phyloP scores from a whole-genome alignment of 2,888 invertebrate species.

The Philaethria dido region DNA sequence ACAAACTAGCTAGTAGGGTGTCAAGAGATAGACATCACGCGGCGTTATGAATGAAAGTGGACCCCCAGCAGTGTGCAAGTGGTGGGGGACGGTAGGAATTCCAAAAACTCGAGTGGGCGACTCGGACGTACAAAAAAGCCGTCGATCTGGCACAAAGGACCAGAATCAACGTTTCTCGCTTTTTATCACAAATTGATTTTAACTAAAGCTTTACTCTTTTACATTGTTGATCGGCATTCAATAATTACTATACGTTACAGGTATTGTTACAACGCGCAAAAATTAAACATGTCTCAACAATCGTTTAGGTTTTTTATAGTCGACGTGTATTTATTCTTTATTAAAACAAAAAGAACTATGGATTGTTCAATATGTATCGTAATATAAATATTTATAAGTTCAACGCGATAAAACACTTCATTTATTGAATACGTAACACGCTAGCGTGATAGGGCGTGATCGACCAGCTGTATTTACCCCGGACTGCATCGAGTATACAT shows the following conservation, averaged over 20 bases:
- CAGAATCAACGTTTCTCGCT: conserved; percentile 40
- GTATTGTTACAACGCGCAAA: not conserved
- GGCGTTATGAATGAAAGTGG: conserved; percentile 79
- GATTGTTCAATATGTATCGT: not conserved
- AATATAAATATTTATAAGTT: conserved; percentile 24
- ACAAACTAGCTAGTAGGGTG: conserved; percentile 35
- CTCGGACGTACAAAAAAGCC: conserved; percentile 49
- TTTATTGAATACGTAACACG: conserved; percentile 10
- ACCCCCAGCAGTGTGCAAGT: conserved; percentile 58
- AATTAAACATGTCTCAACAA: not conserved
- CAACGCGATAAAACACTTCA: conserved; percentile 9
- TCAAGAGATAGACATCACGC: conserved; percentile 44
- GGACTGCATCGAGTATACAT: conserved; percentile 13
- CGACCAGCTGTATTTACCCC: conserved; percentile 37
- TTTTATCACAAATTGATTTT: conserved; percentile 48
- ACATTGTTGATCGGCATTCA: conserved; percentile 26
- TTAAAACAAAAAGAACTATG: not conserved
- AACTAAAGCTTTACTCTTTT: conserved; percentile 32
- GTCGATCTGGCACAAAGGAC: conserved; percentile 66
- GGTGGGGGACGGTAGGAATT: conserved; percentile 63
- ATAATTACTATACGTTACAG: not conserved
- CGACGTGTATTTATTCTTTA: not conserved
- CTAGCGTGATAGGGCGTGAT: conserved; percentile 10
- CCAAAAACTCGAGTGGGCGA: conserved; percentile 62
- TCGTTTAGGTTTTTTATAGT: not conserved